phyloP scores from a whole-genome alignment of 2,888 invertebrate genomes.

The Auanema sp. region DNA sequence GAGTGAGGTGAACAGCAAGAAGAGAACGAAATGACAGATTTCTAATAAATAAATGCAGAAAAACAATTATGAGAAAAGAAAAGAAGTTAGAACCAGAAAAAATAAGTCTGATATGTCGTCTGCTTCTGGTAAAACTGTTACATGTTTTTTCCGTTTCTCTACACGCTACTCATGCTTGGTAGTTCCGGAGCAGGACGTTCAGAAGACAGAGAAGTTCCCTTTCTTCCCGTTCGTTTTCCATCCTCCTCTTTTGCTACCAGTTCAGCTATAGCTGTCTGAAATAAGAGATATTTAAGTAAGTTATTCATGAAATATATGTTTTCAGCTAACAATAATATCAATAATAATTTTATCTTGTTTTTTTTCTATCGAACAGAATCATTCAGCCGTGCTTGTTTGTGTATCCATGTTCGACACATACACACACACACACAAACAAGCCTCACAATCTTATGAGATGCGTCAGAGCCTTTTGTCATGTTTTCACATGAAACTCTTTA shows the following conservation, averaged over 20 bases:
- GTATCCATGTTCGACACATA: too few species aligned
- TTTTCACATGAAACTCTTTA: too few species aligned
- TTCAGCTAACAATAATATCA: conserved; percentile 2
- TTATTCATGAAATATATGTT: not conserved
- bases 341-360: not conserved
- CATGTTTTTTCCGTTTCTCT: not conserved
- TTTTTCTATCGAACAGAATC: not conserved
- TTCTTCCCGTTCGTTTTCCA: conserved; percentile 15
- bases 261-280: conserved; percentile 22
- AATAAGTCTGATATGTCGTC: too few species aligned
- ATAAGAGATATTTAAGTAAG: conserved; percentile 2
- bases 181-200: conserved; percentile 18
- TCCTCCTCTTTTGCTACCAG: conserved; percentile 19
- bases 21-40: not conserved
- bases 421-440: too few species aligned
- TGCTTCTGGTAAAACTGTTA: too few species aligned
- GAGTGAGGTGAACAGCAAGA: not conserved
- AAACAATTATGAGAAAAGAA: too few species aligned
- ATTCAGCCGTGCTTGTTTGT: not conserved
- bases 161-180: conserved; percentile 19
- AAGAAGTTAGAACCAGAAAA: too few species aligned
- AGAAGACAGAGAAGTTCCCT: conserved; percentile 16
- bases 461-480: too few species aligned
- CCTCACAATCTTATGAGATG: too few species aligned
- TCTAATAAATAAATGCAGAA: too few species aligned